A percentile compares a stretch with the other conserved stretches of the same genome.
These are phyloP conservation scores for Drosophila hamatofila DNA, from an alignment of 2,888 invertebrate species.

Conservation along the genomic window DNA sequence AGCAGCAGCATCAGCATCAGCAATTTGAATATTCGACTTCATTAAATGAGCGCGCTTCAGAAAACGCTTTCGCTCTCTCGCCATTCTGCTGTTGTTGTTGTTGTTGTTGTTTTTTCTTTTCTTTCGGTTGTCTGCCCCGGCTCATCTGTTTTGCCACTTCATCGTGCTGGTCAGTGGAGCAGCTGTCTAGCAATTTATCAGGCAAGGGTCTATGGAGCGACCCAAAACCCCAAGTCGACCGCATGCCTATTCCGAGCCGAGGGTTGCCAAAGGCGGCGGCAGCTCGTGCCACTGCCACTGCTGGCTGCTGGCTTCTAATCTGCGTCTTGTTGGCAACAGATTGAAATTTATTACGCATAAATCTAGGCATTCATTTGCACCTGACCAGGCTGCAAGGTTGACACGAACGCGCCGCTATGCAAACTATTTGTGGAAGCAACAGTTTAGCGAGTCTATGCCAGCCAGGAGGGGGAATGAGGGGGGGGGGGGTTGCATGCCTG, in stretches of 20 bases:
- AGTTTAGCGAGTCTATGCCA: slow-evolving; percentile 42
- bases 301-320: slow-evolving; percentile 57
- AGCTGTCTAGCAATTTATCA: slow-evolving; percentile 70
- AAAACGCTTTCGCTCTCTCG: slow-evolving; percentile 30
- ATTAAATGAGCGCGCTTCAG: slow-evolving; percentile 58
- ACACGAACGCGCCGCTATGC: slow-evolving; percentile 61
- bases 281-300: slow-evolving; percentile 1
- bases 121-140: slow-evolving; percentile 1
- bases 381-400: slow-evolving; percentile 53
- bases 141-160: slow-evolving; percentile 71
- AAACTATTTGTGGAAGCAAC: slow-evolving; percentile 73
- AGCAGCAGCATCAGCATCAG: too few relatives aligned
- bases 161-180: slow-evolving; percentile 65
- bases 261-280: neutral
- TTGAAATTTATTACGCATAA: slow-evolving; percentile 85
- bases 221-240: slow-evolving; percentile 34
- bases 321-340: slow-evolving; percentile 82
- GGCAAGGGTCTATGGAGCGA: slow-evolving; percentile 46
- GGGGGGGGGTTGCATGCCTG: neutral
- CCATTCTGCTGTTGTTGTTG: slow-evolving; percentile 10
- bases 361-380: slow-evolving; percentile 82
- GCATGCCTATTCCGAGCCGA: slow-evolving; percentile 32
- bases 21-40: slow-evolving; percentile 80
- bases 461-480: too few relatives aligned
- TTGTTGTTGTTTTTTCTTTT: slow-evolving; percentile 1